Evolutionary conservation across 2,113 vertebrate genomes (phyloP).

Genomic region (Paedocypris sp.): DNA sequence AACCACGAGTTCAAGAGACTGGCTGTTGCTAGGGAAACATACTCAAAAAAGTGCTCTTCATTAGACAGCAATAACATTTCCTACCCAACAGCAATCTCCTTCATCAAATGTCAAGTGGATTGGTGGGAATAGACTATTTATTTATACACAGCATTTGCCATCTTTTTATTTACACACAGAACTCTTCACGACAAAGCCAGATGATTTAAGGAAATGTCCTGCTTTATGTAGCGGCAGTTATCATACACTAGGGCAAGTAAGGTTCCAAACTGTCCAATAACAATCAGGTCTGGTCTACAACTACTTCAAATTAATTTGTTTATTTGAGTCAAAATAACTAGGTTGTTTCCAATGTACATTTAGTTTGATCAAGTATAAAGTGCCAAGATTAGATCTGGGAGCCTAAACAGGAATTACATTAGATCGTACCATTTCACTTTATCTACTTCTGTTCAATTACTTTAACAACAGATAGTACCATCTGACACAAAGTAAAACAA

Average conservation of each 20-base stretch:
- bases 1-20: constrained; percentile 33
- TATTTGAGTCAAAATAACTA: too few relatives aligned
- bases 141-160: constrained; percentile 20
- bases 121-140: background rate
- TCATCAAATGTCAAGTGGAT: background rate
- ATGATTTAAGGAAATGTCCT: background rate
- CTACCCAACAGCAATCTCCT: too few relatives aligned
- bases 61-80: background rate
- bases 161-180: too few relatives aligned
- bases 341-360: constrained; percentile 1
- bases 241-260: too few relatives aligned
- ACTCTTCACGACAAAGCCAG: background rate
- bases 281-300: too few relatives aligned
- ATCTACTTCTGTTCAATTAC: constrained; percentile 2
- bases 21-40: constrained; percentile 34
- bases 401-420: background rate
- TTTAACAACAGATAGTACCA: background rate
- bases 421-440: background rate
- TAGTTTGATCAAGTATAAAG: background rate
- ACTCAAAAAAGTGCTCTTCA: constrained; percentile 13
- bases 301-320: too few relatives aligned
- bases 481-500: background rate
- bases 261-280: too few relatives aligned
- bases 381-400: background rate
- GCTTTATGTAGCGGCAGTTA: too few relatives aligned